Evolutionary conservation across 30 jellyfish, hydroid and myxozoan species (phyloP).

Genomic region (Mastigias papua): DNA sequence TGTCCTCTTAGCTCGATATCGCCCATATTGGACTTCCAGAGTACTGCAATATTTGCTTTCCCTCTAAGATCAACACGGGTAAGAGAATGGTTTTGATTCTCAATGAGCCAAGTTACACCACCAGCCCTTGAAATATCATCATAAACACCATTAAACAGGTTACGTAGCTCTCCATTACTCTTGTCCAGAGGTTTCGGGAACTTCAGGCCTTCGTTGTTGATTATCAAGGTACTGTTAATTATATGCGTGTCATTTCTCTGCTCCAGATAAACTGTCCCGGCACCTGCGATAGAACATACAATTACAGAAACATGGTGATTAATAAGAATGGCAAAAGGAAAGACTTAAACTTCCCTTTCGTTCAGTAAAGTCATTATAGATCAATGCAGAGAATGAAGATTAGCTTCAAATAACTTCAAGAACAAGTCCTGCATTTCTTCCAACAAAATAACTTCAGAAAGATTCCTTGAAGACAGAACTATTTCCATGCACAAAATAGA

Average conservation of each 20-base stretch:
- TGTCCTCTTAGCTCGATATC: slow-evolving; percentile 33
- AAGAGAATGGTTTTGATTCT: slow-evolving; percentile 60
- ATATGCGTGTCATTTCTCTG: slow-evolving; percentile 42
- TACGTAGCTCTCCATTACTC: slow-evolving; percentile 45
- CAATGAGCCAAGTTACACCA: slow-evolving; percentile 76
- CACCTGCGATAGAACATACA: no score
- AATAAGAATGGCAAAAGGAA: no score
- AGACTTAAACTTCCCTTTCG: no score
- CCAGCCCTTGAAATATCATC: slow-evolving; percentile 60
- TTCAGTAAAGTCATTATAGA: no score
- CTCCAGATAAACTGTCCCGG: slow-evolving; percentile 71
- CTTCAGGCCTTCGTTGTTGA: slow-evolving; percentile 37
- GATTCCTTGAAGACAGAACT: no score
- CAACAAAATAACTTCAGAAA: no score
- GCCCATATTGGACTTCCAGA: slow-evolving; percentile 50
- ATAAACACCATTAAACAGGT: slow-evolving; percentile 46
- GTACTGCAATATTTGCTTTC: slow-evolving; percentile 68
- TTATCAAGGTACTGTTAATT: slow-evolving; percentile 41
- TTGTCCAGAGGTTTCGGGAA: slow-evolving; percentile 50
- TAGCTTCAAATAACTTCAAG: no score
- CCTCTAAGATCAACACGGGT: slow-evolving; percentile 65
- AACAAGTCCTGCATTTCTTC: no score
- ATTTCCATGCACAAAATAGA: no score
- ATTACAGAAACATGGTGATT: no score
- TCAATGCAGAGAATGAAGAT: no score